phyloP scores from a whole-genome alignment of 2,888 invertebrate genomes.

The Harpalus rubripes region DNA sequence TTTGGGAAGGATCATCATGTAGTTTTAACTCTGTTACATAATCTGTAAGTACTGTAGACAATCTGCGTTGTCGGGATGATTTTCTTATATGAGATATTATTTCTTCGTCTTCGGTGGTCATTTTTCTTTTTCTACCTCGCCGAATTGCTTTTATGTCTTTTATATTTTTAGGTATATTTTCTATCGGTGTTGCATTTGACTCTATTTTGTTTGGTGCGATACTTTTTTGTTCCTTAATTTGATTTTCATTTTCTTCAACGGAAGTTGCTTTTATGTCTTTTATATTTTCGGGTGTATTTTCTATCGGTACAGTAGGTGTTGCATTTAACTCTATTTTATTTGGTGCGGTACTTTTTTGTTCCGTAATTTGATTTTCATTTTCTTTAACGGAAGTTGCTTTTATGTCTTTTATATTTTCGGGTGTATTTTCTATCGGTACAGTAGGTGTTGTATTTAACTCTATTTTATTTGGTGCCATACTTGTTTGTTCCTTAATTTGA shows the following conservation, averaged over 20 bases:
- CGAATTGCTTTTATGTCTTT: not conserved
- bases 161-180: not conserved
- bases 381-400: not conserved
- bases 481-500: not conserved
- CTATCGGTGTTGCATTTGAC: not conserved
- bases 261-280: not conserved
- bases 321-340: no score
- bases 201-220: not conserved
- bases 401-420: not conserved
- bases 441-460: not conserved
- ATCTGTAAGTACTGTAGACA: constrained; percentile 43
- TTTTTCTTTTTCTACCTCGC: constrained; percentile 21
- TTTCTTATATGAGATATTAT: constrained; percentile 31
- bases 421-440: not conserved
- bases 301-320: not conserved
- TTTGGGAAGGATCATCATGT: constrained; percentile 31
- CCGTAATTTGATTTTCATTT: not conserved
- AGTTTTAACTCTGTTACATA: constrained; percentile 59
- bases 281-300: not conserved
- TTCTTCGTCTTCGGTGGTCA: constrained; percentile 5
- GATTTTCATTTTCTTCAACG: constrained; percentile 3
- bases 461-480: not conserved
- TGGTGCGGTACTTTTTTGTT: not conserved
- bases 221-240: not conserved
- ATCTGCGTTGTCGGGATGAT: constrained; percentile 48